phyloP scores from a whole-genome alignment of 2,888 invertebrate genomes.

The Conops quadrifasciatus region DNA sequence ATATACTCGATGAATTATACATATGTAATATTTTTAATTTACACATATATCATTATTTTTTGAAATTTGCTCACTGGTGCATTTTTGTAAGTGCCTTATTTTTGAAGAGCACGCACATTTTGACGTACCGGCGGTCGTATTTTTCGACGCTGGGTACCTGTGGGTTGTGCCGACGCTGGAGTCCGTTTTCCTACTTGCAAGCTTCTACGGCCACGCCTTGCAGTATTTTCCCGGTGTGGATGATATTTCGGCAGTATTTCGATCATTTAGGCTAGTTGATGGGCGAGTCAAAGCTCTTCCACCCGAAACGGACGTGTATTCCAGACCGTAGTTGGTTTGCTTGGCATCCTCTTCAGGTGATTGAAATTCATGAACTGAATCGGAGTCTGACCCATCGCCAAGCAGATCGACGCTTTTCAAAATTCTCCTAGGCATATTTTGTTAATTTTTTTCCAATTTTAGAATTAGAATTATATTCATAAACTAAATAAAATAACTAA shows the following conservation, averaged over 20 bases:
- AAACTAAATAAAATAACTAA: no score
- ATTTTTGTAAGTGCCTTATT: neutral
- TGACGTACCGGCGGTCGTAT: neutral
- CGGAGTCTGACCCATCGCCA: neutral
- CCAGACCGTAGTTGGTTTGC: constrained; percentile 38
- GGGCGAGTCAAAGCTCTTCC: neutral
- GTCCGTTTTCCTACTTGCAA: neutral
- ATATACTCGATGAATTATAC: no score
- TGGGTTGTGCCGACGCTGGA: neutral
- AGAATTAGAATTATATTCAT: no score
- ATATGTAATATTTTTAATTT: no score
- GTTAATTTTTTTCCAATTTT: no score
- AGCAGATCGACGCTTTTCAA: neutral
- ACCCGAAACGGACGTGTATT: constrained; percentile 9
- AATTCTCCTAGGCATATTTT: no score
- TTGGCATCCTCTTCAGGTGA: constrained; percentile 14
- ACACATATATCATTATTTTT: no score
- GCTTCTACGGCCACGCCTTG: neutral
- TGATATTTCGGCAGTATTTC: neutral
- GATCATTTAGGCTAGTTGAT: constrained; percentile 1
- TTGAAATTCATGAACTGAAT: neutral
- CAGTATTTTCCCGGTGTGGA: constrained; percentile 15
- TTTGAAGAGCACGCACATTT: neutral
- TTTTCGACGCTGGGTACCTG: neutral
- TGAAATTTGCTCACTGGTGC: constrained; percentile 5